Evolutionary conservation across 2,113 vertebrate species (phyloP), one percentile per base, ranked within the genome.

Genomic region (Rhynchopsitta pachyrhyncha): DNA sequence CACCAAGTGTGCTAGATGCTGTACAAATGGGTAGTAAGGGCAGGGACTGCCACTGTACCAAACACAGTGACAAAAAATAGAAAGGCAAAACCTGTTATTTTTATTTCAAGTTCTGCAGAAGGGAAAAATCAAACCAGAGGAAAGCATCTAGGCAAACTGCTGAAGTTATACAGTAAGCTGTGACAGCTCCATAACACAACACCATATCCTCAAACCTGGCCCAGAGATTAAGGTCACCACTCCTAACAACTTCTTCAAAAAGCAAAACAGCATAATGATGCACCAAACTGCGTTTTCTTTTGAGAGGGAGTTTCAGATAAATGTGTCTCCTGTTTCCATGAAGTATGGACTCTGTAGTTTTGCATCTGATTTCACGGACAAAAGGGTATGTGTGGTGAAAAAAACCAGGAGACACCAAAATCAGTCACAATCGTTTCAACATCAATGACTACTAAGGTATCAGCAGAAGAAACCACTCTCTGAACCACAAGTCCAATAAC

Each of bases 331-430:
- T 49, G 33, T 9, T 75, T 22, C 50, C 15, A 52, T 0, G 1
- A 73, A 69, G 2, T 7, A 69, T 0, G 4, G 31, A 1, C 33
- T 75, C 47, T 8, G 70, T 11, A n/a, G 22, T 46, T 82, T 44
- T 46, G 17, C 39, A 37, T 27, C 49, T 52, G 8, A 86, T 73
- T 94, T 89, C 28, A 46, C 59, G 19, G 15, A 85, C 29, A 86
- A 70, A 44, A 77, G 8, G 3, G 33, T 85, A 35, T 0, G 1
- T n/a, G 35, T 0, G 1, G 6, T 11, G 4, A 1, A 0, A 18
- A 41, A 23, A 16, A 67, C 24, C 23, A 62, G 20, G 1, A 59
- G 14, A 39, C 11, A n/a, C 6, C 29, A 37, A 76, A 91, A 2
- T 11, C 28, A 83, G 18, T 8, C 1, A 1, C 7, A 63, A 42